Percentiles rank a stretch among this genome's conserved stretches.
Conservation (phyloP, 2,113 vertebrate species). For the Kryptolebias marmoratus region DNA sequence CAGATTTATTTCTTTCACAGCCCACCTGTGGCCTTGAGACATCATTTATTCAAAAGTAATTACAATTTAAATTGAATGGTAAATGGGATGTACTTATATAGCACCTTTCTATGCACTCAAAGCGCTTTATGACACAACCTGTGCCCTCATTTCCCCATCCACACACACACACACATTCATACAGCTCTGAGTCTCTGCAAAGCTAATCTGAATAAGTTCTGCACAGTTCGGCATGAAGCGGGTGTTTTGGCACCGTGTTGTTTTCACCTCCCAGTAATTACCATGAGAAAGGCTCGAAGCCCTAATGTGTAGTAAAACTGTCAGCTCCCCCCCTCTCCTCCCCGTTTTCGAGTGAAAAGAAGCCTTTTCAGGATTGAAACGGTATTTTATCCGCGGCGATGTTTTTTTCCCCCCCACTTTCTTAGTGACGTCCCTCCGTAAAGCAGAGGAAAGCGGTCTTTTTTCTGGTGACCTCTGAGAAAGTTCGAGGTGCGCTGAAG, state of each 20-base stretch:
- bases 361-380: conserved; percentile 24
- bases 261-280: conserved; percentile 53
- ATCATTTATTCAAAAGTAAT: conserved; percentile 27
- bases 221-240: conserved; percentile 33
- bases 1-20: conserved; percentile 5
- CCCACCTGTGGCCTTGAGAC: background rate
- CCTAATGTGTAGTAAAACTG: conserved; percentile 49
- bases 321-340: conserved; percentile 5
- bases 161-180: too few relatives aligned
- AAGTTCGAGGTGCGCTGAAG: conserved; percentile 2
- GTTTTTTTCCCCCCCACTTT: conserved; percentile 6
- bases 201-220: background rate
- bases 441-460: background rate
- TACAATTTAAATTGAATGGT: background rate
- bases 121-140: too few relatives aligned
- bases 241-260: conserved; percentile 38
- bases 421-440: background rate
- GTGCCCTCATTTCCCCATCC: too few relatives aligned
- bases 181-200: too few relatives aligned
- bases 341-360: conserved; percentile 2
- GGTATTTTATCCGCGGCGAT: conserved; percentile 27
- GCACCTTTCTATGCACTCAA: too few relatives aligned
- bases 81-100: too few relatives aligned
- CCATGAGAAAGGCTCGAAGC: conserved; percentile 63
- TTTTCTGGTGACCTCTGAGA: conserved; percentile 11